phyloP scores from a whole-genome alignment of 2,888 invertebrate species.

The Gastracanthus pulcherrimus region DNA sequence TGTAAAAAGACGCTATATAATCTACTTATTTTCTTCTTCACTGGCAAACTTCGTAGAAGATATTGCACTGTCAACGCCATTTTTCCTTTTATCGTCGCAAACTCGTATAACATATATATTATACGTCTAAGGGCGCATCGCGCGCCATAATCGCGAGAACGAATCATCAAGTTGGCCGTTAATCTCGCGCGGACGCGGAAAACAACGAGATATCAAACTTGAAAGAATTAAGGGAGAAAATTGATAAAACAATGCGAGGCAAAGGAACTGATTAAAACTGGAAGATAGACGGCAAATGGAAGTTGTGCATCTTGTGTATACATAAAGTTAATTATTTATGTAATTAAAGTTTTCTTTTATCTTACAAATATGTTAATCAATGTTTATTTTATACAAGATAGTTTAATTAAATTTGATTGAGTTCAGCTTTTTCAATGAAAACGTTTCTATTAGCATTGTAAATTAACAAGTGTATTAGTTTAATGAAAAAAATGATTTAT shows the following conservation, averaged over 20 bases:
- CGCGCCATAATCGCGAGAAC: not conserved
- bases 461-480: too few species aligned
- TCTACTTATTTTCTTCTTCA: not conserved
- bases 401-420: too few species aligned
- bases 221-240: not conserved
- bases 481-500: too few species aligned
- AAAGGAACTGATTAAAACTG: not conserved
- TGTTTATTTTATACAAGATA: too few species aligned
- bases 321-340: too few species aligned
- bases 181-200: not conserved
- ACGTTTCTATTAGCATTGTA: too few species aligned
- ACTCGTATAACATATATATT: not conserved
- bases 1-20: not conserved
- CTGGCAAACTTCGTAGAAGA: not conserved
- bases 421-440: too few species aligned
- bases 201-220: not conserved
- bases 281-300: not conserved
- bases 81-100: constrained; percentile 5
- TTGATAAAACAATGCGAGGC: not conserved
- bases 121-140: not conserved
- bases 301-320: not conserved
- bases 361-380: not conserved
- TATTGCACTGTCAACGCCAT: not conserved
- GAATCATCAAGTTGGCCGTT: constrained; percentile 10
- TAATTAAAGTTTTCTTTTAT: not conserved